A percentile compares a stretch with the other conserved stretches of the same genome.
Evolutionary conservation across 2,113 vertebrate genomes (phyloP).

Genomic region (Erinaceus europaeus): DNA sequence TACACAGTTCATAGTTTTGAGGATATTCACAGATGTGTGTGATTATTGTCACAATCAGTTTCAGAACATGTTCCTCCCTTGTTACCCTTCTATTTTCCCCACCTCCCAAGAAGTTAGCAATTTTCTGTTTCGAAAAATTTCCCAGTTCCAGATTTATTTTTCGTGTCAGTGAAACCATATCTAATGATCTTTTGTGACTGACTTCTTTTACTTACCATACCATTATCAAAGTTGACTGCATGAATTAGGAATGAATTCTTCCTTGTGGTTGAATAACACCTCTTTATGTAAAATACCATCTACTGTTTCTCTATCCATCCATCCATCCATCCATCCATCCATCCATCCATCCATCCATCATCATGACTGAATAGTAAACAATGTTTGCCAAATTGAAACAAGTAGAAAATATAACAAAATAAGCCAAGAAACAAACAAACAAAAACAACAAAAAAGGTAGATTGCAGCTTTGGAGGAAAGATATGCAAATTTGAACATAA

Average conservation of each 20-base stretch:
- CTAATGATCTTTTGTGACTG: neutral
- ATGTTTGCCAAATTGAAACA: too few species aligned
- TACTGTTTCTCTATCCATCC: neutral
- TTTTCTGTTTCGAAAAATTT: neutral
- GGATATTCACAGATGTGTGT: neutral
- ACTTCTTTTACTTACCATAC: neutral
- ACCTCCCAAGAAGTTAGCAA: neutral
- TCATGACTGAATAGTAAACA: too few species aligned
- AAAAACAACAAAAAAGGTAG: too few species aligned
- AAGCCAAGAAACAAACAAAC: too few species aligned
- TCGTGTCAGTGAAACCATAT: too few species aligned
- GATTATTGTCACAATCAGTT: neutral
- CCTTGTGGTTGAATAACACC: neutral
- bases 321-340: neutral
- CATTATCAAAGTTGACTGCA: neutral
- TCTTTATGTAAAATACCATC: too few species aligned
- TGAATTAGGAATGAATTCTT: neutral
- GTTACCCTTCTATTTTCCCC: too few species aligned
- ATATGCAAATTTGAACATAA: too few species aligned
- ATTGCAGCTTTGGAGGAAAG: too few species aligned
- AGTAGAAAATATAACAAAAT: too few species aligned
- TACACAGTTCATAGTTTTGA: neutral
- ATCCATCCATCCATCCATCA: neutral
- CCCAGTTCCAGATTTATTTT: neutral
- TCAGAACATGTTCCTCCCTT: neutral